Base-by-base conservation (phyloP, 2,113 vertebrate species). In the Axis porcinus region DNA sequence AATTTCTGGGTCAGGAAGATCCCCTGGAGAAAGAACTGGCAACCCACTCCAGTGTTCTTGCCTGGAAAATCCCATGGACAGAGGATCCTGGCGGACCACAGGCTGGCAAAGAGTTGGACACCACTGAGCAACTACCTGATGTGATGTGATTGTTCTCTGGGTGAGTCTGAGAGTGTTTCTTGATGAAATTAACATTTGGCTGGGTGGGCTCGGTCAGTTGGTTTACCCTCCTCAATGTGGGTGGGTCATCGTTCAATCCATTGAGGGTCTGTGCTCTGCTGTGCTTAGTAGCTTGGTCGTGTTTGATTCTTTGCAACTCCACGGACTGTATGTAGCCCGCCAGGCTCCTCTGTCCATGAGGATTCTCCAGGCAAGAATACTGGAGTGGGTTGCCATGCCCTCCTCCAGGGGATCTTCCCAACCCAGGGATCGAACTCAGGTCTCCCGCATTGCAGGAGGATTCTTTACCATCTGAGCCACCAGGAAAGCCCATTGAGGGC, bases 281-380 rank as follows among this genome's bases (percentile, higher is more conserved):
- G 1, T 11, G 17, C 19, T 74, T 74, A 40, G 21, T 23, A 1
- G 0, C 6, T 74, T n/a, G 12, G 67, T 40, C 5, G 3, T 13
- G 10, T 74, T 74, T 23, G 67, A 40, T 11, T 74, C 36, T 36
- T 70, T 74, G 67, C 19, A 25, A 23, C 67, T 19, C 36, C 36
- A 40, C 6, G 10, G 67, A 40, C 36, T 74, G 36, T 40, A 13
- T 23, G 10, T 40, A 74, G 67, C 36, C n/a, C 5, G 1, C n/a
- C 67, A 74, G 67, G 67, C 2, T 74, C n/a, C 67, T 74, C 19
- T 74, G n/a, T 74, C 67, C 67, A 6, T 40, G 19, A 6, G n/a
- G 19, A 40, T 74, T 74, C n/a, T 40, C 19, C 36, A 70, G 19
- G 36, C 67, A 74, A 74, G 36, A 40, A 25, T 40, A 40, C 2